Conservation (phyloP, 2,113 vertebrate species). For the Apistogramma diplotaenia region DNA sequence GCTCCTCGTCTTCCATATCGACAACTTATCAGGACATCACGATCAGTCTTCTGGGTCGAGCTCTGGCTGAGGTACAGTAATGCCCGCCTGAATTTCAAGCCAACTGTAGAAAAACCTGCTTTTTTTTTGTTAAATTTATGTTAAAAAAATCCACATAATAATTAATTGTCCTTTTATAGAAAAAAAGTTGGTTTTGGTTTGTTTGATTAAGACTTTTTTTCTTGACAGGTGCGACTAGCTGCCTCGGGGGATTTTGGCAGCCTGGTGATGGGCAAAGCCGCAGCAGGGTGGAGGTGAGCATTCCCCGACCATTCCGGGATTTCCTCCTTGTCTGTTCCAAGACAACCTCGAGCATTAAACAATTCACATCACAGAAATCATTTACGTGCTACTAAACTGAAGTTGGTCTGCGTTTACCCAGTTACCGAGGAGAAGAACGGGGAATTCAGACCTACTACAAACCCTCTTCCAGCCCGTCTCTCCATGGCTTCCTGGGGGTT, state of each 20-base stretch:
- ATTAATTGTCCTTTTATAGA: neutral
- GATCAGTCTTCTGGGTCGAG: slow-evolving; percentile 78
- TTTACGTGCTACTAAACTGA: neutral
- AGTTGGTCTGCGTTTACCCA: slow-evolving; percentile 42
- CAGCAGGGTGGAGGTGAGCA: slow-evolving; percentile 90
- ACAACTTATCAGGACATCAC: slow-evolving; percentile 86
- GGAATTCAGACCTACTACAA: slow-evolving; percentile 87
- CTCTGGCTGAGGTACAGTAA: slow-evolving; percentile 86
- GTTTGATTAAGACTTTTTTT: neutral
- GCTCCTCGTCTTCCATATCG: slow-evolving; percentile 74
- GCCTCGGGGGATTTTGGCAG: slow-evolving; percentile 85
- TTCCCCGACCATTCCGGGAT: neutral
- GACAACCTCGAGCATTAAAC: neutral
- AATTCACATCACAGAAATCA: neutral
- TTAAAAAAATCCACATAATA: neutral
- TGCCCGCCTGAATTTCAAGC: neutral
- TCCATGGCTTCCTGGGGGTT: slow-evolving; percentile 89
- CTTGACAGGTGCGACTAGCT: slow-evolving; percentile 85
- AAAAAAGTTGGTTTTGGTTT: neutral
- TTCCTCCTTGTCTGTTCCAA: neutral
- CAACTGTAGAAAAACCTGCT: neutral
- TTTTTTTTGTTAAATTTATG: neutral
- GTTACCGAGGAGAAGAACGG: slow-evolving; percentile 86
- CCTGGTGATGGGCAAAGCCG: slow-evolving; percentile 78
- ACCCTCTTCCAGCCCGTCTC: slow-evolving; percentile 81